These are phyloP conservation scores for Lysandra bellargus DNA, from an alignment of 2,888 invertebrate species.

Conservation along the genomic window DNA sequence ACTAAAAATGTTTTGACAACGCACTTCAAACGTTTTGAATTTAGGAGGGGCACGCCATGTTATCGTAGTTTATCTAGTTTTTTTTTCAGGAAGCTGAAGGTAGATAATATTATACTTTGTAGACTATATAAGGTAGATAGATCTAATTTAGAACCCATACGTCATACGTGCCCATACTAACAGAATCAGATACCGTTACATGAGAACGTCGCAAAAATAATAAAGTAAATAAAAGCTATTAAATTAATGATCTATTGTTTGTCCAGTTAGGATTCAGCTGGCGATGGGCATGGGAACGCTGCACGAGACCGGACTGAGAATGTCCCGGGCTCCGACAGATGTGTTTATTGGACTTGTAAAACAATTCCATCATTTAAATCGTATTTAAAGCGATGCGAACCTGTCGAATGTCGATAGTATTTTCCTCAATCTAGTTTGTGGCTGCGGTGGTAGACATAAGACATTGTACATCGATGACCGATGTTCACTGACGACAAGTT, in stretches of 20 bases:
- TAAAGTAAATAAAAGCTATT: slow-evolving; percentile 39
- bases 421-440: slow-evolving; percentile 23
- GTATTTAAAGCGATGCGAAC: slow-evolving; percentile 22
- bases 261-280: slow-evolving; percentile 27
- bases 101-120: neutral
- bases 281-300: slow-evolving; percentile 40
- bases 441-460: neutral
- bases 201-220: slow-evolving; percentile 35
- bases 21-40: too few species aligned
- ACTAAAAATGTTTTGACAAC: too few species aligned
- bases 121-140: neutral
- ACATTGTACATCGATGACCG: neutral
- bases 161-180: too few species aligned
- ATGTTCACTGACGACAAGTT: neutral
- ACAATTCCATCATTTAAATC: slow-evolving; percentile 2
- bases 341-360: slow-evolving; percentile 30
- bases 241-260: slow-evolving; percentile 33
- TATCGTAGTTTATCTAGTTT: neutral
- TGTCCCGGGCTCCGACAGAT: neutral
- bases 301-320: slow-evolving; percentile 45
- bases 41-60: too few species aligned
- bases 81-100: neutral
- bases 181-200: slow-evolving; percentile 4
- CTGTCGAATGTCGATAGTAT: slow-evolving; percentile 1
- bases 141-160: neutral